Percentiles rank a stretch among this genome's conserved stretches.
Evolutionary conservation across 2,888 invertebrate species (phyloP).

Genomic region (Harpalus rubripes): DNA sequence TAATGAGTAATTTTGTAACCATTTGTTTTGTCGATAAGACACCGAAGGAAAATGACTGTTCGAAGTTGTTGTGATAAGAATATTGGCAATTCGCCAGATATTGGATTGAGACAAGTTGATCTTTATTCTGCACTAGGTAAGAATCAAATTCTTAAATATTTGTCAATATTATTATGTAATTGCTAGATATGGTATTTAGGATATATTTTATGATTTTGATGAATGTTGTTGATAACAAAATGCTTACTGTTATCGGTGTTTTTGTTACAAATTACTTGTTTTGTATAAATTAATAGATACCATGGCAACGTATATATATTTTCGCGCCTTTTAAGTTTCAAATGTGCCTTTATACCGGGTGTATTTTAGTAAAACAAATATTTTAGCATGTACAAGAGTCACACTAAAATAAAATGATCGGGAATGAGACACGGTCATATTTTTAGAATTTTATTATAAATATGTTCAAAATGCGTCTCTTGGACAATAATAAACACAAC

Average conservation of each 20-base stretch:
- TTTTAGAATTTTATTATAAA: too few species aligned
- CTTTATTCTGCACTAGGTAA: constrained; percentile 41
- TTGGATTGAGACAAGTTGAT: constrained; percentile 17
- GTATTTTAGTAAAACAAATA: neutral
- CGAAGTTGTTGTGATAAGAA: constrained; percentile 30
- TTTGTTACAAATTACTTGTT: neutral
- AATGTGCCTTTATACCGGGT: neutral
- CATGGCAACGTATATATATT: neutral
- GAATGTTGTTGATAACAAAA: neutral
- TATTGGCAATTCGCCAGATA: constrained; percentile 23
- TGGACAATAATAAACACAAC: too few species aligned
- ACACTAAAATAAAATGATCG: too few species aligned
- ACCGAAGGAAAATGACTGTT: constrained; percentile 21
- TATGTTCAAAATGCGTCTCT: too few species aligned
- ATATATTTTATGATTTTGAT: neutral
- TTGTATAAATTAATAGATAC: neutral
- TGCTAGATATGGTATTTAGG: neutral
- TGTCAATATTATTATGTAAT: neutral
- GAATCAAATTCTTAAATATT: neutral
- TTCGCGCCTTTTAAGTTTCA: neutral
- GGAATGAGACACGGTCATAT: too few species aligned
- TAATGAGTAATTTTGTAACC: constrained; percentile 43
- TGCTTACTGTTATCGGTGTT: neutral
- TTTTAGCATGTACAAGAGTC: too few species aligned
- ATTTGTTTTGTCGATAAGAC: constrained; percentile 41